Evolutionary conservation across 2,888 invertebrate genomes (phyloP).

Genomic region (Polyploca ridens): DNA sequence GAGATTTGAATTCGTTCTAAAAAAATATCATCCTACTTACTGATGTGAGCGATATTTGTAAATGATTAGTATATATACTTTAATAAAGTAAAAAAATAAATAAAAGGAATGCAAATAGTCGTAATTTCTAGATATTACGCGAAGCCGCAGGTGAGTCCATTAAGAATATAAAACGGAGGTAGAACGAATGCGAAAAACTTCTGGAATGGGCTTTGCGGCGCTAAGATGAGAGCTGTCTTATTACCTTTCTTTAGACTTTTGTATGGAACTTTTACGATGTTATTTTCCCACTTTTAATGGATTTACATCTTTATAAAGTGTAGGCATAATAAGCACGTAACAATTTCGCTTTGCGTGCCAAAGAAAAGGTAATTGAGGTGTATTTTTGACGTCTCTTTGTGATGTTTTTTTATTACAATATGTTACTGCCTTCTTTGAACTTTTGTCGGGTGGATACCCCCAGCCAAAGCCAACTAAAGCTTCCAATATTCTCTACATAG

Average conservation of each 20-base stretch:
- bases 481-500: background rate
- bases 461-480: background rate
- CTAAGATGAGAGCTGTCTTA: constrained; percentile 53
- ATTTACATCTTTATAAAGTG: constrained; percentile 45
- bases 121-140: constrained; percentile 48
- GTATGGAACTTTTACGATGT: constrained; percentile 45
- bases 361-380: constrained; percentile 29
- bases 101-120: constrained; percentile 35
- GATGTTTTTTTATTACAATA: constrained; percentile 29
- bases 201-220: constrained; percentile 54
- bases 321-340: constrained; percentile 38
- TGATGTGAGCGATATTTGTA: background rate
- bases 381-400: constrained; percentile 29
- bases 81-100: constrained; percentile 23
- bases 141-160: constrained; percentile 62
- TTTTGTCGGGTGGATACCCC: background rate
- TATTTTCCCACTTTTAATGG: constrained; percentile 50
- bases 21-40: too few relatives aligned
- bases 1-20: too few relatives aligned
- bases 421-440: constrained; percentile 4
- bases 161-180: constrained; percentile 67
- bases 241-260: constrained; percentile 54
- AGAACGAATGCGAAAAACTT: constrained; percentile 63
- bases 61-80: background rate
- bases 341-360: constrained; percentile 28